Evolutionary conservation across 2,113 vertebrate genomes (phyloP).

Genomic region (Recurvirostra avosetta): DNA sequence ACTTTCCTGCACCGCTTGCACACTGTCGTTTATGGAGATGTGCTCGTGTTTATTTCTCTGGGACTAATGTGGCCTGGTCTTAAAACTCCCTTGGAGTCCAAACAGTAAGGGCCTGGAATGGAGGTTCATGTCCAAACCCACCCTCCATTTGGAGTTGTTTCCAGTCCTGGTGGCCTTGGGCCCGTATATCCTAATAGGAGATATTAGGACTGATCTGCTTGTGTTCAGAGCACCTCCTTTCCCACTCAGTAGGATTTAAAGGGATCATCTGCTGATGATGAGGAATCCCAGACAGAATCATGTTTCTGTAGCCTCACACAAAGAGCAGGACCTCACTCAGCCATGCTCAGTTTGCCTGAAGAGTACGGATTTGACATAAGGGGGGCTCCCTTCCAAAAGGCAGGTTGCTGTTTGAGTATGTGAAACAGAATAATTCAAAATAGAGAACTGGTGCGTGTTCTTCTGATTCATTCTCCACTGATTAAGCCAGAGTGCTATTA

Average conservation of each 20-base stretch:
- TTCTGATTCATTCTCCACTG: background rate
- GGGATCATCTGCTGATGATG: background rate
- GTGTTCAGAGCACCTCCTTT: background rate
- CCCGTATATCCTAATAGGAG: background rate
- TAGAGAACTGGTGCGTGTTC: background rate
- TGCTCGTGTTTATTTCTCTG: background rate
- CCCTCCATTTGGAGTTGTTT: background rate
- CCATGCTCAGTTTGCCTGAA: background rate
- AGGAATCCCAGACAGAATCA: background rate
- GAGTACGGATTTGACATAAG: background rate
- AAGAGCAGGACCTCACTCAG: background rate
- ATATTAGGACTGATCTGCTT: background rate
- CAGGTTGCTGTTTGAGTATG: background rate
- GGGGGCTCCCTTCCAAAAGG: background rate
- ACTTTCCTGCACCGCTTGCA: background rate
- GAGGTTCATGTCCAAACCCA: background rate
- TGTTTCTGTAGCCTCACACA: background rate
- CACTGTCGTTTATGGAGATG: background rate
- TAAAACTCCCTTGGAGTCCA: background rate
- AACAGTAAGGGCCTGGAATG: background rate
- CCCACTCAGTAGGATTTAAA: background rate
- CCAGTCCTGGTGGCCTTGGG: background rate
- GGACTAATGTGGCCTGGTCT: background rate
- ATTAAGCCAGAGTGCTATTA: background rate
- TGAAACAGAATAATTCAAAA: background rate